Percentiles rank a stretch among this genome's conserved stretches.
Evolutionary conservation across 2,113 vertebrate species (phyloP).

Genomic region (Esox niger): DNA sequence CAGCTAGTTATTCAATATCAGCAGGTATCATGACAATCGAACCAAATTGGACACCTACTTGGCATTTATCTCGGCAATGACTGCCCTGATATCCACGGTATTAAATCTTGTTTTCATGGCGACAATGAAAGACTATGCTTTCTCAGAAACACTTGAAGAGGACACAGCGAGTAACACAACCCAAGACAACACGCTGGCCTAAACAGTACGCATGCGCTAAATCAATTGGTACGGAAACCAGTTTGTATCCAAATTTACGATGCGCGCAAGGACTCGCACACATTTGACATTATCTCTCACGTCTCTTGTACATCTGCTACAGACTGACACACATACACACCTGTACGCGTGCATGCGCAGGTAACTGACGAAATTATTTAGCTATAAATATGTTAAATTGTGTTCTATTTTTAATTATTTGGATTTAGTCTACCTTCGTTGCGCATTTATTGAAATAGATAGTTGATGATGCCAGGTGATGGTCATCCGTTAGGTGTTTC

Average conservation of each 20-base stretch:
- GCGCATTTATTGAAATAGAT: background rate
- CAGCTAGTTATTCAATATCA: no score
- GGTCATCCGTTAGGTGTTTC: background rate
- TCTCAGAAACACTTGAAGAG: background rate
- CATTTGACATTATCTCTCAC: no score
- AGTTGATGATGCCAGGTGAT: constrained; percentile 14
- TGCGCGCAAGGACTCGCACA: background rate
- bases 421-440: no score
- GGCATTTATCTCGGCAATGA: constrained; percentile 83
- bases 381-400: no score
- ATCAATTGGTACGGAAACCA: constrained; percentile 53
- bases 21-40: no score
- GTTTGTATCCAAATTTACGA: constrained; percentile 17
- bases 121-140: background rate
- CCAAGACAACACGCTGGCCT: constrained; percentile 14
- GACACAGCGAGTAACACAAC: background rate
- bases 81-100: constrained; percentile 86
- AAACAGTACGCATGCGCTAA: constrained; percentile 28
- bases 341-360: background rate
- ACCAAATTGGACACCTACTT: constrained; percentile 68
- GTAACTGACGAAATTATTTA: background rate
- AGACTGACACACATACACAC: background rate
- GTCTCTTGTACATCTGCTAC: background rate
- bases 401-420: no score
- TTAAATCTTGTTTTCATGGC: constrained; percentile 90